Conservation (phyloP, 1,140 invertebrate genomes). For the Mactra quadrangularis region DNA sequence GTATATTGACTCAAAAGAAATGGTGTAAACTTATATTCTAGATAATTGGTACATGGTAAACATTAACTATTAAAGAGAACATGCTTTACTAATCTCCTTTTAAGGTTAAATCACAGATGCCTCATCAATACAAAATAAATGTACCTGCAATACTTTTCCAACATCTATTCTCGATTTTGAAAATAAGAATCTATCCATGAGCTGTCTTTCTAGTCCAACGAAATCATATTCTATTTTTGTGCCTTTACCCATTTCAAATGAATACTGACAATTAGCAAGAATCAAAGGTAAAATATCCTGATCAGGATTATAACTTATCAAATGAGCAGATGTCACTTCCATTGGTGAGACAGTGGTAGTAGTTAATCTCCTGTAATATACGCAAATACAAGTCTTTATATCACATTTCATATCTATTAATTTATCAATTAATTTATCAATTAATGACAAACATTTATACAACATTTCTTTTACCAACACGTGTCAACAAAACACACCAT, state of each 20-base stretch:
- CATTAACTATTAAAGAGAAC: neutral
- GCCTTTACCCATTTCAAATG: conserved; percentile 69
- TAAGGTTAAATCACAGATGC: neutral
- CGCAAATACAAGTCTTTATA: no score
- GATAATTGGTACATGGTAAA: neutral
- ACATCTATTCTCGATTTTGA: conserved; percentile 66
- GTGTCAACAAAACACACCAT: no score
- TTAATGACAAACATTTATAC: no score
- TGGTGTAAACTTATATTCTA: no score
- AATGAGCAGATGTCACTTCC: conserved; percentile 61
- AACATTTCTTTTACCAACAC: no score
- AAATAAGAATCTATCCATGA: conserved; percentile 68
- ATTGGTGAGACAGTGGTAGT: conserved; percentile 43
- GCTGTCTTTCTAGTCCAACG: conserved; percentile 67
- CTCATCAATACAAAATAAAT: neutral
- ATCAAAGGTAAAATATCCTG: conserved; percentile 73
- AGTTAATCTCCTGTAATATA: conserved; percentile 2
- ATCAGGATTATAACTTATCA: conserved; percentile 70
- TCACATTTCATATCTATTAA: no score
- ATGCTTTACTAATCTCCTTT: no score
- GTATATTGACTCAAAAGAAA: no score
- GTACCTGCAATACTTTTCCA: conserved; percentile 19
- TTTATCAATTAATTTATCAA: no score
- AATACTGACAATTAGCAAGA: conserved; percentile 74
- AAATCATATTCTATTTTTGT: conserved; percentile 74